phyloP scores from a whole-genome alignment of 1,140 invertebrate genomes.

The Drosophila orena region DNA sequence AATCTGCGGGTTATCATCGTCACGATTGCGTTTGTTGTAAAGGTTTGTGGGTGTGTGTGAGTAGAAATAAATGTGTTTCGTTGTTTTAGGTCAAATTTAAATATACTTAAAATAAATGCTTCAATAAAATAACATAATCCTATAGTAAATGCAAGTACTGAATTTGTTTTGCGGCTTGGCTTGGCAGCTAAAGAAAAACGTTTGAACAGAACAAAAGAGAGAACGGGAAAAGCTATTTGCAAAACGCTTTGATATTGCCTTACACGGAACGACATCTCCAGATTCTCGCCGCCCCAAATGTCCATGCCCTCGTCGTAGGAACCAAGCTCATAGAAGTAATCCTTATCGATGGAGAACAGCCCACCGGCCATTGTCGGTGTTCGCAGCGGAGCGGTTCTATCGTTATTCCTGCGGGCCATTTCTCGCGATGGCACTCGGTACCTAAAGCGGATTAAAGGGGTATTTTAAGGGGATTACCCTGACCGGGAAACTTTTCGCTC shows the following conservation, averaged over 20 bases:
- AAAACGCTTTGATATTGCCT: constrained; percentile 78
- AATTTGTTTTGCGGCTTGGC: constrained; percentile 69
- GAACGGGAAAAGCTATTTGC: constrained; percentile 24
- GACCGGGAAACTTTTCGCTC: constrained; percentile 43
- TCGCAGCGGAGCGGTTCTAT: constrained; percentile 94
- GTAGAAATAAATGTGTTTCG: constrained; percentile 43
- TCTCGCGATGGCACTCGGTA: constrained; percentile 98
- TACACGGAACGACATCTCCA: constrained; percentile 99
- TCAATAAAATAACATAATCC: constrained; percentile 14
- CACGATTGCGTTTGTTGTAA: constrained; percentile 49
- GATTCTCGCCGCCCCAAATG: constrained; percentile 99
- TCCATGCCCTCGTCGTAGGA: constrained; percentile 99
- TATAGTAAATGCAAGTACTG: constrained; percentile 26
- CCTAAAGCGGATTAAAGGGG: constrained; percentile 86
- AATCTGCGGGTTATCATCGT: constrained; percentile 88
- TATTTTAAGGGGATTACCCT: background rate
- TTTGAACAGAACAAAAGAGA: constrained; percentile 45
- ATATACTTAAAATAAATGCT: constrained; percentile 39
- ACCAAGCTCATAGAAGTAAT: constrained; percentile 98
- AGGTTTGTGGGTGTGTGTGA: constrained; percentile 52
- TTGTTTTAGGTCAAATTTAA: constrained; percentile 24
- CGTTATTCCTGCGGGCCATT: constrained; percentile 94
- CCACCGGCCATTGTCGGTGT: constrained; percentile 99
- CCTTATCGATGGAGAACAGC: constrained; percentile 97
- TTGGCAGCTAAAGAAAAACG: constrained; percentile 50